Conservation (phyloP, 2,113 vertebrate genomes). For the Pelvicachromis taeniatus region DNA sequence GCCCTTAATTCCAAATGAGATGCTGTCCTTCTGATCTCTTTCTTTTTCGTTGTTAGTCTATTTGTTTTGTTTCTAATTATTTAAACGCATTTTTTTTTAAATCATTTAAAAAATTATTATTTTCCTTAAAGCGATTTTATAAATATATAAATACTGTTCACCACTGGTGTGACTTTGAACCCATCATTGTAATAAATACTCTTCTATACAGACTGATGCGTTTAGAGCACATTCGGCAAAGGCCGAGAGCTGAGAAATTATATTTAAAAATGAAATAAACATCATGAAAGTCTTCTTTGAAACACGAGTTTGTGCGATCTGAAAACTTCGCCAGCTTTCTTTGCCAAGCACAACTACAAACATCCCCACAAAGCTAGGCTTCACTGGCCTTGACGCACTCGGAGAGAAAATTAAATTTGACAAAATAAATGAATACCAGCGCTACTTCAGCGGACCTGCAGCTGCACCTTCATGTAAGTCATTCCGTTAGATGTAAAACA, state of each 20-base stretch:
- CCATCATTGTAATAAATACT: neutral
- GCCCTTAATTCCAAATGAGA: neutral
- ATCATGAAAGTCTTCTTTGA: conserved; percentile 39
- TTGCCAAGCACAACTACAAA: conserved; percentile 56
- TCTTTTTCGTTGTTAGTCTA: neutral
- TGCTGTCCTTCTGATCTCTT: neutral
- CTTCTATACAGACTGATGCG: neutral
- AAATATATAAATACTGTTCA: neutral
- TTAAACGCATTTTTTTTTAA: neutral
- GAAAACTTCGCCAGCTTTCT: neutral
- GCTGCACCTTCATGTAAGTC: neutral
- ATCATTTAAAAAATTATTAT: fast-evolving
- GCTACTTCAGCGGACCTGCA: neutral
- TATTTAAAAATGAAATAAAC: conserved; percentile 32
- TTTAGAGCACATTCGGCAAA: conserved; percentile 1
- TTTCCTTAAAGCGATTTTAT: neutral
- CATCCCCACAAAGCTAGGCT: conserved; percentile 24
- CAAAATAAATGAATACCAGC: conserved; percentile 64
- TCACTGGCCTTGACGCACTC: conserved; percentile 33
- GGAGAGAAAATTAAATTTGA: conserved; percentile 64
- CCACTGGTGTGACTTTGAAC: neutral
- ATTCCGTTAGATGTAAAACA: neutral
- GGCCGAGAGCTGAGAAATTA: neutral
- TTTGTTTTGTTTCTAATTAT: neutral
- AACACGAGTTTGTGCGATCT: conserved; percentile 15